Evolutionary conservation across 2,797 vertebrate genomes (phyloP), one percentile per base, ranked within the genome.

Genomic region (Scyliorhinus canicula): DNA sequence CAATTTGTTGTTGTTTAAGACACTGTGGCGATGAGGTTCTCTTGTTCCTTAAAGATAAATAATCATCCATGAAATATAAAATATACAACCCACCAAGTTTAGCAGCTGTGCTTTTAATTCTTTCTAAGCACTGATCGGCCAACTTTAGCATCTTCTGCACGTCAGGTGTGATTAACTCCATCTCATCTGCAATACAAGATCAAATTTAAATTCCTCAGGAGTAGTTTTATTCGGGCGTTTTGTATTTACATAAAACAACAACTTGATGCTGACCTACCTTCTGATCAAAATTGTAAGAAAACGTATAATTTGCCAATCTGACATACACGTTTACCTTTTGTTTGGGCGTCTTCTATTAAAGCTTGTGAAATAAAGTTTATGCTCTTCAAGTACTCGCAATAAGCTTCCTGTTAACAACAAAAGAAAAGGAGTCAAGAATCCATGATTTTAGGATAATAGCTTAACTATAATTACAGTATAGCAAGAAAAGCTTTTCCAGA

Each of bases 81-180:
- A 26, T 28, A 50, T 19, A 69, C 40, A 1, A 40, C 97, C 96
- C 95, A 98, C 97, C 97, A 0, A 98, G 96, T 0, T 96, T 97
- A 0, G 96, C 97, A 5, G 98, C 96, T 3, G 98, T 99, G 0
- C 98, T 98, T 96, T 98, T 98, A 95, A 98, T 98, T 85, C 99
- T 97, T 96, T 99, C 99, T 96, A 99, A 96, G 96, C 99, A 99
- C 96, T 99, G 99, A 96, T 98, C 98, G 0, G 98, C 98, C 19
- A 99, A 96, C 95, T 98, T 98, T 96, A 99, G 97, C 98, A 99
- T 98, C 96, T 98, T 98, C 1, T 98, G 97, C 93, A 98, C 98
- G 96, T 99, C 98, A 0, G 97, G 95, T 0, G 95, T 95, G 91
- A 97, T 95, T 0, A 96, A 95, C 9, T 98, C 97, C 28, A 95